These are phyloP conservation scores for Eonycteris spelaea DNA, from an alignment of 2,113 vertebrate genomes.

Conservation along the genomic window DNA sequence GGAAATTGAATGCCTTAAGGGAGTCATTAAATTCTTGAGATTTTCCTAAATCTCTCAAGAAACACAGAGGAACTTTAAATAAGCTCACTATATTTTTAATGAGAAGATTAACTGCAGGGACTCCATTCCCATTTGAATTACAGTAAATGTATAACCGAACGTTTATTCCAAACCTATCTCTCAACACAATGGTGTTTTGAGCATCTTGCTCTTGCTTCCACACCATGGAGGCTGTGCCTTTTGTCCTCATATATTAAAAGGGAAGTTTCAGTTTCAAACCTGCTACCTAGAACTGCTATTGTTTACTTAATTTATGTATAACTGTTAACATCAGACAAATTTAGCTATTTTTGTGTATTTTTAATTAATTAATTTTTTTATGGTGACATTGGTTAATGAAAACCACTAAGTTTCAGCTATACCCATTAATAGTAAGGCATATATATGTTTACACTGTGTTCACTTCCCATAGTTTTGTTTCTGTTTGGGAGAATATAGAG, in stretches of 20 bases:
- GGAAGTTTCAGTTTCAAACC: neutral
- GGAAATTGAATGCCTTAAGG: neutral
- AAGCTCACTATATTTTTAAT: neutral
- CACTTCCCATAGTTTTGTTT: neutral
- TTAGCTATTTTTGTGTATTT: neutral
- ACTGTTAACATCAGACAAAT: neutral
- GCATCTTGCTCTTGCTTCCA: neutral
- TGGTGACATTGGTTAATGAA: too few species aligned
- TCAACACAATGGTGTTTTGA: neutral
- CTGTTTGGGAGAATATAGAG: neutral
- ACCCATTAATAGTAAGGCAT: too few species aligned
- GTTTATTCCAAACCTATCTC: neutral
- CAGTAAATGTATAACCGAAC: neutral
- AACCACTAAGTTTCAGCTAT: too few species aligned
- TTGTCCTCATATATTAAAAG: neutral
- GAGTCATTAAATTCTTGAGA: neutral
- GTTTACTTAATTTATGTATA: neutral
- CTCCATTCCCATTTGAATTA: neutral
- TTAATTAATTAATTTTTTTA: too few species aligned
- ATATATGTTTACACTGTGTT: too few species aligned
- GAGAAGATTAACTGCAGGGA: neutral
- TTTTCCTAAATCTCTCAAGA: slow-evolving; percentile 2
- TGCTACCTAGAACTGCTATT: neutral
- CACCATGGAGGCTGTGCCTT: neutral
- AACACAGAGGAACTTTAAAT: neutral